phyloP scores from a whole-genome alignment of 2,113 vertebrate genomes.

The Pluvialis apricaria region DNA sequence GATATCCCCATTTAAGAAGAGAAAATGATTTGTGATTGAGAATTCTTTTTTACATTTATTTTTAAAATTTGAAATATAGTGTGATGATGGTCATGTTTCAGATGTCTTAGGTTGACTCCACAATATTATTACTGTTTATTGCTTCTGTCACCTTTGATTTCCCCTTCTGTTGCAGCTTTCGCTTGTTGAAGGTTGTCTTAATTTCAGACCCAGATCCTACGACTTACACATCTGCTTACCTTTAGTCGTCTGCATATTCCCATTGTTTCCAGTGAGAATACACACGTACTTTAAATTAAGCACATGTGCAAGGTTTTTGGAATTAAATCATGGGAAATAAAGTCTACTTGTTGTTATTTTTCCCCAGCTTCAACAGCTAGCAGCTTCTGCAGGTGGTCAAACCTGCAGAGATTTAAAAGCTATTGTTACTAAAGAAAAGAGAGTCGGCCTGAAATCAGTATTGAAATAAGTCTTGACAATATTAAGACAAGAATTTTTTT shows the following conservation, averaged over 20 bases:
- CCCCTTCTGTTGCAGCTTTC: background rate
- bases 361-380: background rate
- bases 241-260: background rate
- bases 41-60: background rate
- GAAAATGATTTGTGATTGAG: background rate
- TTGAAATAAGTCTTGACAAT: background rate
- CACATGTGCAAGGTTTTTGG: background rate
- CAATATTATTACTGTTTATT: background rate
- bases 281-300: background rate
- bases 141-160: conserved; percentile 32
- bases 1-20: background rate
- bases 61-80: background rate
- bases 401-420: background rate
- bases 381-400: conserved; percentile 5
- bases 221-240: conserved; percentile 45
- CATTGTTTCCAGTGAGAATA: background rate
- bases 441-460: background rate
- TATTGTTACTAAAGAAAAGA: background rate
- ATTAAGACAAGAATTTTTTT: background rate
- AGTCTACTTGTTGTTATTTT: conserved; percentile 13
- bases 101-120: background rate
- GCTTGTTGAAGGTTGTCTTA: conserved; percentile 16
- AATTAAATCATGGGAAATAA: background rate
- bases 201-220: background rate
- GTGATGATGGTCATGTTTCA: background rate